Evolutionary conservation across 2,888 invertebrate genomes (phyloP), one percentile per base, ranked within the genome.

Genomic region (Platycheirus albimanus): DNA sequence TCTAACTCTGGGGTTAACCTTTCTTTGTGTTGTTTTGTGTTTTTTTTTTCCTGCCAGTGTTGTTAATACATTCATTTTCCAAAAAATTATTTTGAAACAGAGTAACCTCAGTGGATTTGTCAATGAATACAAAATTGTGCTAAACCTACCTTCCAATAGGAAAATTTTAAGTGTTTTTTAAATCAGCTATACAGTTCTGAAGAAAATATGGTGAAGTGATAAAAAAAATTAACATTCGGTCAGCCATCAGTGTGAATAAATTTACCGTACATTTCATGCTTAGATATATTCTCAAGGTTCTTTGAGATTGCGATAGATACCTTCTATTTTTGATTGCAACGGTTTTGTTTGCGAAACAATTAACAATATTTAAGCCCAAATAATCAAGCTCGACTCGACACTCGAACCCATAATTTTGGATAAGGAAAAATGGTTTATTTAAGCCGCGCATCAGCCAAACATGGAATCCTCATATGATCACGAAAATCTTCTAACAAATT

Each of bases 381-480:
- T 24, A 24, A 56, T 10, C n/a, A n/a, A 43, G 6, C 5, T 38
- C 4, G n/a, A 33, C n/a, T n/a, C n/a, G n/a, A 19, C 17, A 11
- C 47, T 76, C 58, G 4, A 69, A 30, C 17, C 17, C 13, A 54
- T 43, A 33, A 38, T 19, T 63, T 15, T 72, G 77, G 83, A 83
- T 83, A 74, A 67, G 61, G 54, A n/a, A 72, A 83, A 63, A 78
- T 83, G 83, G 47, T 78, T 69, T 69, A 56, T 79, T 77, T 69
- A 64, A 76, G 38, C 67, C 74, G 78, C 80, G 56, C 56, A n/a
- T n/a, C 56, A 77, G 84, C 85, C 85, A 86, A 89, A 89, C 88
- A 90, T 90, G 89, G 89, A 90, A 89, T 90, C 90, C 89, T 89
- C 90, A 89, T 90, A 90, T 89, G 90, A 90, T 89, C 90, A 90